A percentile compares a stretch with the other conserved stretches of the same genome.
Evolutionary conservation across 2,888 invertebrate genomes (phyloP).

Genomic region (Graphium colonna): DNA sequence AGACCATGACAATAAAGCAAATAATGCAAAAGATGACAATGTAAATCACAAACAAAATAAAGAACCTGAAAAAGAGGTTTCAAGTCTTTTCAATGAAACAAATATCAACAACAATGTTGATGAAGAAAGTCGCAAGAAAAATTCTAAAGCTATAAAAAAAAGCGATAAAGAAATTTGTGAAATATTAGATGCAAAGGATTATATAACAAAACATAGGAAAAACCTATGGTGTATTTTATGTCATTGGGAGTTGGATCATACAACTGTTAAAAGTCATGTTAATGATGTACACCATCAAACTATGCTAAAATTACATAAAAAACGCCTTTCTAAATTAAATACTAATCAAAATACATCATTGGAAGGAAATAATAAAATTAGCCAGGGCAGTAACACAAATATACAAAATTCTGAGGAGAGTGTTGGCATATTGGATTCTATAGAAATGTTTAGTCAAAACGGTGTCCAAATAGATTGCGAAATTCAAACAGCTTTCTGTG

Average conservation of each 20-base stretch:
- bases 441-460: slow-evolving; percentile 37
- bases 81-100: background rate
- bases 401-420: too few species aligned
- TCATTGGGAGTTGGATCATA: slow-evolving; percentile 29
- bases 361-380: too few species aligned
- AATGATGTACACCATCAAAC: slow-evolving; percentile 32
- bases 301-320: slow-evolving; percentile 34
- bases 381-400: too few species aligned
- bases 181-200: slow-evolving; percentile 29
- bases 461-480: slow-evolving; percentile 39
- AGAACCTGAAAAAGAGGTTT: background rate
- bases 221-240: slow-evolving; percentile 36
- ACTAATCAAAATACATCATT: background rate
- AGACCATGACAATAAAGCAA: background rate
- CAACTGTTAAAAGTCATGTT: slow-evolving; percentile 24
- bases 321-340: slow-evolving; percentile 19
- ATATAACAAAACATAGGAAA: slow-evolving; percentile 27
- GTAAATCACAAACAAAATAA: background rate
- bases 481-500: slow-evolving; percentile 34
- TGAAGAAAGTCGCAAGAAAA: background rate
- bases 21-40: background rate
- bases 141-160: slow-evolving; percentile 15
- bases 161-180: slow-evolving; percentile 35
- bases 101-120: background rate
- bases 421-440: slow-evolving; percentile 19